These are phyloP conservation scores for Rhagonycha fulva DNA, from an alignment of 2,888 invertebrate species.

Conservation along the genomic window DNA sequence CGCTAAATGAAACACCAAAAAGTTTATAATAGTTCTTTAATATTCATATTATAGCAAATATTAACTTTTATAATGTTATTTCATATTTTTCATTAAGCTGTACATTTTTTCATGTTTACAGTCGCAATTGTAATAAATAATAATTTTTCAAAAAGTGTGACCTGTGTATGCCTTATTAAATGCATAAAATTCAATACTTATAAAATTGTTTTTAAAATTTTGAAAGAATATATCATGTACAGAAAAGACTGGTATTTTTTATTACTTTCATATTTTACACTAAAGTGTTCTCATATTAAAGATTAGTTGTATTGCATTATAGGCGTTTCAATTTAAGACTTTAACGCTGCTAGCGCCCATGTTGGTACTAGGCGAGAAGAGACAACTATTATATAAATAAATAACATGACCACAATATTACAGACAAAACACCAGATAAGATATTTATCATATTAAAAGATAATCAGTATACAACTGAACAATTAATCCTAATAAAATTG, in stretches of 20 bases:
- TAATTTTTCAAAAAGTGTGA: slow-evolving; percentile 17
- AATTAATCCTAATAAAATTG: too few species aligned
- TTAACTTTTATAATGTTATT: slow-evolving; percentile 23
- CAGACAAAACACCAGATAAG: too few species aligned
- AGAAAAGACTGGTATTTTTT: not conserved
- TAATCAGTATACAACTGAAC: too few species aligned
- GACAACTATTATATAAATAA: too few species aligned
- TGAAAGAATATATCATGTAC: slow-evolving; percentile 19
- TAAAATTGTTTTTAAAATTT: slow-evolving; percentile 11
- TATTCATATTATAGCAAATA: slow-evolving; percentile 23
- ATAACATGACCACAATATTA: too few species aligned
- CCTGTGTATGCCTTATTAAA: slow-evolving; percentile 27
- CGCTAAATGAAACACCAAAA: slow-evolving; percentile 25
- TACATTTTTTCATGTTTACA: slow-evolving; percentile 14
- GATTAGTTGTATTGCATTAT: too few species aligned
- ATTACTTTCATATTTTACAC: too few species aligned
- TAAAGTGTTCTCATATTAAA: too few species aligned
- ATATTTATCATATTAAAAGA: too few species aligned
- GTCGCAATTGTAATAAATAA: not conserved
- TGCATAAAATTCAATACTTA: not conserved
- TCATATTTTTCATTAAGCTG: slow-evolving; percentile 23
- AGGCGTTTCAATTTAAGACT: too few species aligned
- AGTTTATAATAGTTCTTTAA: slow-evolving; percentile 21
- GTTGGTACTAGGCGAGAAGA: too few species aligned
- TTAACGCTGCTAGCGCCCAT: too few species aligned